These are phyloP conservation scores for Ictalurus punctatus DNA, from an alignment of 2,113 vertebrate species.

Conservation along the genomic window DNA sequence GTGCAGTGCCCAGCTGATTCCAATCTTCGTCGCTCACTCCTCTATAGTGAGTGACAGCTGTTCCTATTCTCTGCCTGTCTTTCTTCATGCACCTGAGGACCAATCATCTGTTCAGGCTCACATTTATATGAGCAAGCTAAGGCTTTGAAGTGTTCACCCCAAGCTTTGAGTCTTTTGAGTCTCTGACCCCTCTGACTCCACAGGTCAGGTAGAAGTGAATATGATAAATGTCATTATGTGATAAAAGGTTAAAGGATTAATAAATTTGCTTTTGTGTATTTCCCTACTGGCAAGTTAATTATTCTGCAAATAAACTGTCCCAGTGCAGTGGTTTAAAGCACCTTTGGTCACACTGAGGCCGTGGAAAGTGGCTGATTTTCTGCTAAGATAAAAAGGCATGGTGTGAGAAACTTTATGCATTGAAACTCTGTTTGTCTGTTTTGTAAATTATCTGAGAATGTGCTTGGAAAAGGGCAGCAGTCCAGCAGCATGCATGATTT, in stretches of 20 bases:
- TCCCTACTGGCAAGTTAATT: not conserved
- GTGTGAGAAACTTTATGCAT: not conserved
- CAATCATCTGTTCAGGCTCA: constrained; percentile 33
- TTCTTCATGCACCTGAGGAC: constrained; percentile 34
- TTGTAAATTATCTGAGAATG: not conserved
- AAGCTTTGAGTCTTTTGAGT: constrained; percentile 29
- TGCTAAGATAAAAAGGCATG: not conserved
- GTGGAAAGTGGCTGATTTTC: not conserved
- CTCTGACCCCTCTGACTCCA: not conserved
- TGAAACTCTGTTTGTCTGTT: not conserved
- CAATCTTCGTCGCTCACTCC: constrained; percentile 55
- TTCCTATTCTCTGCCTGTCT: constrained; percentile 32
- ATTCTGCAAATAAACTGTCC: not conserved
- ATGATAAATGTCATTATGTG: not conserved
- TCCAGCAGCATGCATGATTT: constrained; percentile 17
- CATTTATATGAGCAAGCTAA: not conserved
- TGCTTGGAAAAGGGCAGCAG: not conserved
- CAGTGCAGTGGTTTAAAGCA: not conserved
- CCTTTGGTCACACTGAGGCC: not conserved
- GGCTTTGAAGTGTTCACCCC: constrained; percentile 47
- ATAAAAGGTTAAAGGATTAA: not conserved
- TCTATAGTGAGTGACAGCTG: constrained; percentile 41
- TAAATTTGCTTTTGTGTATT: not conserved
- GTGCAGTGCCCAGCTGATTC: constrained; percentile 65
- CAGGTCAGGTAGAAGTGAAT: constrained; percentile 9